phyloP scores from a whole-genome alignment of 2,888 invertebrate species.

The Eulithis prunata region DNA sequence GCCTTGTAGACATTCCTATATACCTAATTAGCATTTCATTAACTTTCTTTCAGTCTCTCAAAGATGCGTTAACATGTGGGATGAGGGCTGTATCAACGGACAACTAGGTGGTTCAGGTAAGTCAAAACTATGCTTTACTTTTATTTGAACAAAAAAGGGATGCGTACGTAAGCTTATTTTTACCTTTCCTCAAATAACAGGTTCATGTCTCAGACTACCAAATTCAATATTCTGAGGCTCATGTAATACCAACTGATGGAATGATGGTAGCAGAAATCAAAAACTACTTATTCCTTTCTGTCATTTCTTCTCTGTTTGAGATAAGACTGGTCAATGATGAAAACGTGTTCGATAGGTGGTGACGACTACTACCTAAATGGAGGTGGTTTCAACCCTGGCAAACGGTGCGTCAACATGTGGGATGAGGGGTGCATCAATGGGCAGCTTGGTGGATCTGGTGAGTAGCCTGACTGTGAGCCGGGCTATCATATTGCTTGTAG shows the following conservation, averaged over 20 bases:
- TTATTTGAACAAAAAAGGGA: too few species aligned
- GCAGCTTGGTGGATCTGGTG: slow-evolving; percentile 74
- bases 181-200: too few species aligned
- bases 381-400: slow-evolving; percentile 68
- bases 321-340: background rate
- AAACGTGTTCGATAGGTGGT: slow-evolving; percentile 50
- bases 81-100: slow-evolving; percentile 75
- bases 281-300: background rate
- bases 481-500: too few species aligned
- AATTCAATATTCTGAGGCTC: too few species aligned
- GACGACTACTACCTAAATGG: slow-evolving; percentile 69
- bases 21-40: background rate
- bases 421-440: slow-evolving; percentile 83
- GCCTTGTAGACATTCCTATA: background rate
- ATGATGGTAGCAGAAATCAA: too few species aligned
- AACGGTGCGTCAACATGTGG: slow-evolving; percentile 78
- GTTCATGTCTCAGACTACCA: too few species aligned
- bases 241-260: too few species aligned
- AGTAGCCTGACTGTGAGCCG: slow-evolving; percentile 9
- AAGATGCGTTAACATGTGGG: slow-evolving; percentile 66
- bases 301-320: background rate
- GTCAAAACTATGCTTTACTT: too few species aligned
- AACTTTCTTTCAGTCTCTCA: slow-evolving; percentile 39
- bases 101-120: slow-evolving; percentile 60
- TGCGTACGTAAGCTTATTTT: too few species aligned